A percentile compares a stretch with the other conserved stretches of the same genome.
Conservation (phyloP, 1,140 invertebrate genomes). For the Megalonaias nervosa region DNA sequence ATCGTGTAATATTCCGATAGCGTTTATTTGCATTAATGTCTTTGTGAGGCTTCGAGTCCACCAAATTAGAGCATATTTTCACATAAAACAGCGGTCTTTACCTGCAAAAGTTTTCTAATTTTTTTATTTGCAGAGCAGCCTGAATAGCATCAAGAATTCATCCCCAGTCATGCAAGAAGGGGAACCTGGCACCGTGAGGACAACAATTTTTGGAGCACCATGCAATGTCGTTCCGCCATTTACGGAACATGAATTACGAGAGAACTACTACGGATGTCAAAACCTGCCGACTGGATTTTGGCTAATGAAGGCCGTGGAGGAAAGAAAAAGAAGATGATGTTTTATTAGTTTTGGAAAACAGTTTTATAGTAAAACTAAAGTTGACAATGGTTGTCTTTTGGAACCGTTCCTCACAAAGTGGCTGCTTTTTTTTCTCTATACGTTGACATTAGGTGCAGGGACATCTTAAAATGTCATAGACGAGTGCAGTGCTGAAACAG, state of each 20-base stretch:
- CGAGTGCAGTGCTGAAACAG: too few species aligned
- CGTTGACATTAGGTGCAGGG: too few species aligned
- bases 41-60: too few species aligned
- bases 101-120: neutral
- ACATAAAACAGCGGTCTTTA: too few species aligned
- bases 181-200: conserved; percentile 50
- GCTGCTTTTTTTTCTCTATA: too few species aligned
- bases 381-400: too few species aligned
- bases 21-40: neutral
- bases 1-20: neutral
- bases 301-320: conserved; percentile 27
- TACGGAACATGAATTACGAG: conserved; percentile 68
- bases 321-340: too few species aligned
- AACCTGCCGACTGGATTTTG: conserved; percentile 71
- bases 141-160: conserved; percentile 61
- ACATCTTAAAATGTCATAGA: too few species aligned
- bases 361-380: too few species aligned
- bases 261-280: conserved; percentile 72
- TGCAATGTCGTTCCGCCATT: conserved; percentile 72
- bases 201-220: conserved; percentile 73
- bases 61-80: too few species aligned
- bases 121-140: conserved; percentile 59
- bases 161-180: conserved; percentile 57
- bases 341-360: too few species aligned
- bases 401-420: too few species aligned